Conservation (phyloP, 2,888 invertebrate species). For the Drosophila niveifrons region DNA sequence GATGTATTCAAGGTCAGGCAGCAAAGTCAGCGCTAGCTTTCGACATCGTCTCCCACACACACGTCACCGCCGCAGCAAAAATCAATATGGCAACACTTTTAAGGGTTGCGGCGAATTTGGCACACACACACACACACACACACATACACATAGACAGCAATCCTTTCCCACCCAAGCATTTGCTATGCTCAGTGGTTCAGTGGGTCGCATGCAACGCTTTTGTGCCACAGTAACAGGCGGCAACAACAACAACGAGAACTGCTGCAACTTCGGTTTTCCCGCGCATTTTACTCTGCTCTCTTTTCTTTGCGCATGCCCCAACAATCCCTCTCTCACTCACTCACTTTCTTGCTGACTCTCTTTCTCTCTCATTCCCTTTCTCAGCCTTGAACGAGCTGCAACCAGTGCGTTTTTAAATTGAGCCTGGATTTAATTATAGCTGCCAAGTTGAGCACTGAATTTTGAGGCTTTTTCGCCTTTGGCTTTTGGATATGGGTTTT, state of each 20-base stretch:
- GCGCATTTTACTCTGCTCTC: slow-evolving; percentile 65
- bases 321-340: background rate
- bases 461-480: slow-evolving; percentile 16
- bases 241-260: slow-evolving; percentile 28
- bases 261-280: slow-evolving; percentile 67
- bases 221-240: slow-evolving; percentile 26
- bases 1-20: slow-evolving; percentile 78
- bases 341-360: background rate
- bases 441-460: slow-evolving; percentile 32
- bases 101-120: slow-evolving; percentile 78
- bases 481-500: slow-evolving; percentile 15
- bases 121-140: slow-evolving; percentile 1
- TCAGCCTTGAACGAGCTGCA: slow-evolving; percentile 3
- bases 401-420: slow-evolving; percentile 36
- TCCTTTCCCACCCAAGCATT: slow-evolving; percentile 21
- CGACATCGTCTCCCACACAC: slow-evolving; percentile 36
- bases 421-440: slow-evolving; percentile 63
- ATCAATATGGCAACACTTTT: slow-evolving; percentile 79
- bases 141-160: slow-evolving; percentile 23
- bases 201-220: slow-evolving; percentile 68
- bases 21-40: slow-evolving; percentile 60
- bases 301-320: no score
- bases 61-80: slow-evolving; percentile 50
- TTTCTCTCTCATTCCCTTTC: background rate
- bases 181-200: slow-evolving; percentile 67